Conservation (phyloP, 2,113 vertebrate genomes). For the Lepisosteus oculatus region DNA sequence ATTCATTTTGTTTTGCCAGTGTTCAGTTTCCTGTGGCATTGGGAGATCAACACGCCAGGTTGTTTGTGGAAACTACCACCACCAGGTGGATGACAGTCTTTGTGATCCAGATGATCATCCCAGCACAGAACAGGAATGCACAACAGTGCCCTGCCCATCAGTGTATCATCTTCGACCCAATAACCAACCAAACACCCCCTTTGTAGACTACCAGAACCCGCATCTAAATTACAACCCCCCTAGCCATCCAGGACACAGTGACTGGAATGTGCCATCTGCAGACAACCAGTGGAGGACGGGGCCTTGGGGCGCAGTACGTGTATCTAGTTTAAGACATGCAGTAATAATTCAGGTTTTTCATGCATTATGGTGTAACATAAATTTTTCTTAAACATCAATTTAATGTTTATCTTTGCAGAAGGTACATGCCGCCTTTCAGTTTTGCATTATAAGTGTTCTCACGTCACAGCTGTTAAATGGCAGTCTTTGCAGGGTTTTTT, state of each 20-base stretch:
- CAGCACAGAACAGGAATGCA: conserved; percentile 73
- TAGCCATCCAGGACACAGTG: conserved; percentile 67
- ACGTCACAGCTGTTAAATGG: no score
- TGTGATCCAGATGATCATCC: conserved; percentile 79
- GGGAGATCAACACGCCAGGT: conserved; percentile 79
- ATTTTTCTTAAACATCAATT: no score
- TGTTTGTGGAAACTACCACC: conserved; percentile 81
- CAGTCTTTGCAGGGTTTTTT: no score
- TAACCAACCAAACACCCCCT: conserved; percentile 59
- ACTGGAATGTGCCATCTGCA: conserved; percentile 64
- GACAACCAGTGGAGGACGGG: conserved; percentile 92
- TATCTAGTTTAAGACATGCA: conserved; percentile 14
- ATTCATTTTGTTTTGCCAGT: conserved; percentile 63
- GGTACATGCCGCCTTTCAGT: not conserved
- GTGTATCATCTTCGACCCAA: conserved; percentile 62
- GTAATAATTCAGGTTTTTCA: no score
- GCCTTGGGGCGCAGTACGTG: conserved; percentile 93
- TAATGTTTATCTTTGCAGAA: no score
- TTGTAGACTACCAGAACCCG: conserved; percentile 58
- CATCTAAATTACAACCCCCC: conserved; percentile 54
- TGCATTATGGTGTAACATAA: no score
- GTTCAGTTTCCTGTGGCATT: conserved; percentile 80
- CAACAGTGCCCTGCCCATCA: conserved; percentile 65
- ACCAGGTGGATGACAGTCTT: conserved; percentile 75
- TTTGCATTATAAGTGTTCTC: not conserved